Evolutionary conservation across 2,113 vertebrate genomes (phyloP).

Genomic region (Ploceus nigricollis): DNA sequence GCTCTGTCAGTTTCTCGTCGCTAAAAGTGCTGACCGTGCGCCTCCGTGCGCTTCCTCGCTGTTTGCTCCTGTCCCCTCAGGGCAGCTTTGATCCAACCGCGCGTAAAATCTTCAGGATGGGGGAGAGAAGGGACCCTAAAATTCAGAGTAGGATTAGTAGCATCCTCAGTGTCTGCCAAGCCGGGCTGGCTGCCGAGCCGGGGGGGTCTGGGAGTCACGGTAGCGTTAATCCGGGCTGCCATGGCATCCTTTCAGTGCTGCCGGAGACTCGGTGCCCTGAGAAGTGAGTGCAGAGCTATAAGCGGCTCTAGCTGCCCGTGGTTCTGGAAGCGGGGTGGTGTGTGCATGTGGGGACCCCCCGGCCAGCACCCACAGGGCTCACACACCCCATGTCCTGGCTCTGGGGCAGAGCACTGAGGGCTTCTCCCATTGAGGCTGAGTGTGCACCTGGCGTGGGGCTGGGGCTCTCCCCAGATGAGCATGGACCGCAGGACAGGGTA

Average conservation of each 20-base stretch:
- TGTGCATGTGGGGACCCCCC: accelerated
- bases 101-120: not conserved
- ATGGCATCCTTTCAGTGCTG: not conserved
- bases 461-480: not conserved
- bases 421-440: not conserved
- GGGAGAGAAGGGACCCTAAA: not conserved
- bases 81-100: not conserved
- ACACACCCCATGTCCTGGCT: accelerated
- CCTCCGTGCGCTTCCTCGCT: not conserved
- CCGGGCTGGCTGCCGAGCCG: not conserved
- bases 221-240: not conserved
- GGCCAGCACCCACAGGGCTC: not conserved
- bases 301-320: not conserved
- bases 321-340: not conserved
- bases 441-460: not conserved
- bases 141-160: not conserved
- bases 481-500: not conserved
- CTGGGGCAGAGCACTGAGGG: not conserved
- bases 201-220: not conserved
- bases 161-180: not conserved
- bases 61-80: not conserved
- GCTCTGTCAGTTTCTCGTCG: not conserved
- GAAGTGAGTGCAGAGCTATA: accelerated
- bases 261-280: not conserved
- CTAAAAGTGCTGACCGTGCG: not conserved